phyloP scores from a whole-genome alignment of 1,140 invertebrate species.

The Pinna nobilis region DNA sequence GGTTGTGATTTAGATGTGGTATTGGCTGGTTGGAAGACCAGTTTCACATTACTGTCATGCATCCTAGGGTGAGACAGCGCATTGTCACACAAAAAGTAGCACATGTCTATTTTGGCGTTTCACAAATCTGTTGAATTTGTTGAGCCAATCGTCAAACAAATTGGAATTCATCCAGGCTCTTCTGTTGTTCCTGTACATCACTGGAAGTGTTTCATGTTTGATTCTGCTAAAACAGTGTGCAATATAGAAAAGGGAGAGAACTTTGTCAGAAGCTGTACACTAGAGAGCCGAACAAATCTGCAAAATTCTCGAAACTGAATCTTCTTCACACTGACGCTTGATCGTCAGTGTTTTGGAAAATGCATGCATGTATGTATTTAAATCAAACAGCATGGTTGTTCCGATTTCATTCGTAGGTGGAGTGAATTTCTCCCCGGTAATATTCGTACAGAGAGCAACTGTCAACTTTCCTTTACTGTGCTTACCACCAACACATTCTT shows the following conservation, averaged over 20 bases:
- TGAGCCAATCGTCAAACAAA: slow-evolving; percentile 13
- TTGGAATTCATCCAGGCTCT: slow-evolving; percentile 39
- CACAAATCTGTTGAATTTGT: slow-evolving; percentile 13
- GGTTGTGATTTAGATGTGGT: neutral
- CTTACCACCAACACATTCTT: slow-evolving; percentile 38
- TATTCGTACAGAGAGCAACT: slow-evolving; percentile 36
- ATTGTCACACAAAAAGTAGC: slow-evolving; percentile 30
- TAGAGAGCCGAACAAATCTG: no score
- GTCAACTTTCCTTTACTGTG: slow-evolving; percentile 46
- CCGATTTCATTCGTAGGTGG: slow-evolving; percentile 38
- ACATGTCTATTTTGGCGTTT: slow-evolving; percentile 18
- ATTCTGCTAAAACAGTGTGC: slow-evolving; percentile 39
- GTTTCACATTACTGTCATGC: slow-evolving; percentile 11
- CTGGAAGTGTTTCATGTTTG: slow-evolving; percentile 30
- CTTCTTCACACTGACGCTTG: no score
- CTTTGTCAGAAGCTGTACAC: no score
- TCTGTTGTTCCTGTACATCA: slow-evolving; percentile 38
- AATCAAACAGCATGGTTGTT: slow-evolving; percentile 39
- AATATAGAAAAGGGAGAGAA: no score
- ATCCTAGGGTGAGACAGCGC: slow-evolving; percentile 13
- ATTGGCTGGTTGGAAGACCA: slow-evolving; percentile 12
- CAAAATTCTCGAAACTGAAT: no score
- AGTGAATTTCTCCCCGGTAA: slow-evolving; percentile 39
- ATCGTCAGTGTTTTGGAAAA: no score
- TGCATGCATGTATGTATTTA: no score